Conservation (phyloP, 2,888 invertebrate genomes). For the Nephrotoma guestfalica region DNA sequence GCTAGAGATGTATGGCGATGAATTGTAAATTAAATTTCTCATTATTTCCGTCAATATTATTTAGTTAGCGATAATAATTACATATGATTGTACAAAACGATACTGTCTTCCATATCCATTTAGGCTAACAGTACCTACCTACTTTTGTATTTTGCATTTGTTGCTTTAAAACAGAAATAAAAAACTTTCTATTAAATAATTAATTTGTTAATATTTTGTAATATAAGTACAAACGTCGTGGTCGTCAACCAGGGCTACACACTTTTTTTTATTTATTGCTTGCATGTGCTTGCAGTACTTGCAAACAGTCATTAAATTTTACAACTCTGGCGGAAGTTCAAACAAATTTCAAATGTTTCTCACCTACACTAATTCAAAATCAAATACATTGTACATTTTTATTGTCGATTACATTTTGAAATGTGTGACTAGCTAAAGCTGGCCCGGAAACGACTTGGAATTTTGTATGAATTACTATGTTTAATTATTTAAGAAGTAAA, state of each 20-base stretch:
- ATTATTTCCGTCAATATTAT: neutral
- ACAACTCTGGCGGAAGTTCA: too few relatives aligned
- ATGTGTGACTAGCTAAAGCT: too few relatives aligned
- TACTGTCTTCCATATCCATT: neutral
- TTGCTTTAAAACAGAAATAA: neutral
- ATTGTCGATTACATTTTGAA: too few relatives aligned
- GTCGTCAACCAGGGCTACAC: neutral
- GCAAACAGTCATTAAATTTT: too few relatives aligned
- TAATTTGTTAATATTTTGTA: neutral
- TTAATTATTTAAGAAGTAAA: too few relatives aligned
- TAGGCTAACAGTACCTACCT: neutral
- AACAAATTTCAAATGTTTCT: too few relatives aligned
- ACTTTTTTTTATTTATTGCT: too few relatives aligned
- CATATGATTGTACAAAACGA: neutral
- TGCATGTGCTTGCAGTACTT: too few relatives aligned
- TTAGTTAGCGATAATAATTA: neutral
- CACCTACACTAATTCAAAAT: too few relatives aligned
- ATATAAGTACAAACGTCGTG: neutral
- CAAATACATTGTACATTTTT: too few relatives aligned
- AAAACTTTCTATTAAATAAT: neutral
- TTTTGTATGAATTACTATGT: too few relatives aligned
- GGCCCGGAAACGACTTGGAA: too few relatives aligned
- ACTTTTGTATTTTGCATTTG: neutral
- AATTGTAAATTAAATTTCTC: neutral
- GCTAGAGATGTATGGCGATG: neutral